Evolutionary conservation across 2,113 vertebrate genomes (phyloP).

Genomic region (Neodon shergylaensis): DNA sequence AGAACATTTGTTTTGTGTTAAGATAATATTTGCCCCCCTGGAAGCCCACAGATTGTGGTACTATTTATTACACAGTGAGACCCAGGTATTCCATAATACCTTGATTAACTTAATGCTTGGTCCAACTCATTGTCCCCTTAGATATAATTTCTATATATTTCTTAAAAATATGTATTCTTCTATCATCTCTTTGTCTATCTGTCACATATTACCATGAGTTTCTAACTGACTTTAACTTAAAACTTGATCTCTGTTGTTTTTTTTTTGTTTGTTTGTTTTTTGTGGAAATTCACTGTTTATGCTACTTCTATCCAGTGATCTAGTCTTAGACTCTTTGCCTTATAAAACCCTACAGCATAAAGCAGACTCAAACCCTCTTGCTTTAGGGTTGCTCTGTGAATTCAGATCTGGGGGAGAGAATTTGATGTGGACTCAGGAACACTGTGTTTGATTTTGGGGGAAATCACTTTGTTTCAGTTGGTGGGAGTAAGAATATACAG

Average conservation of each 20-base stretch:
- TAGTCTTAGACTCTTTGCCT: neutral
- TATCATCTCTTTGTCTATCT: neutral
- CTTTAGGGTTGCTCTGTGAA: neutral
- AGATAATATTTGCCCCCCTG: neutral
- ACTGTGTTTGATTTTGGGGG: neutral
- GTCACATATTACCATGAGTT: neutral
- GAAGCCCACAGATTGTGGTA: neutral
- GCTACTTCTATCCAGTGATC: neutral
- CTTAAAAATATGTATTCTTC: neutral
- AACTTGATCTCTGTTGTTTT: neutral
- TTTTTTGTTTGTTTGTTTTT: neutral
- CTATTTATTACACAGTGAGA: neutral
- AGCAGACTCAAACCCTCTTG: neutral
- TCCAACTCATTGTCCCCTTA: neutral
- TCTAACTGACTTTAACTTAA: constrained; percentile 30
- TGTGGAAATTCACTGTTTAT: neutral
- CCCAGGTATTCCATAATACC: neutral
- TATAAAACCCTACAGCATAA: constrained; percentile 1
- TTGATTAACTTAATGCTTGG: neutral
- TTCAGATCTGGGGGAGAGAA: neutral
- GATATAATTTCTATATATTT: neutral
- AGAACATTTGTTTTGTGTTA: neutral
- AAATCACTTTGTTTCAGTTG: constrained; percentile 48
- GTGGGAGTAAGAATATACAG: neutral
- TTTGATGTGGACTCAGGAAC: constrained; percentile 27